Evolutionary conservation across 2,797 vertebrate species (phyloP).

Genomic region (Phoeniculus purpureus): DNA sequence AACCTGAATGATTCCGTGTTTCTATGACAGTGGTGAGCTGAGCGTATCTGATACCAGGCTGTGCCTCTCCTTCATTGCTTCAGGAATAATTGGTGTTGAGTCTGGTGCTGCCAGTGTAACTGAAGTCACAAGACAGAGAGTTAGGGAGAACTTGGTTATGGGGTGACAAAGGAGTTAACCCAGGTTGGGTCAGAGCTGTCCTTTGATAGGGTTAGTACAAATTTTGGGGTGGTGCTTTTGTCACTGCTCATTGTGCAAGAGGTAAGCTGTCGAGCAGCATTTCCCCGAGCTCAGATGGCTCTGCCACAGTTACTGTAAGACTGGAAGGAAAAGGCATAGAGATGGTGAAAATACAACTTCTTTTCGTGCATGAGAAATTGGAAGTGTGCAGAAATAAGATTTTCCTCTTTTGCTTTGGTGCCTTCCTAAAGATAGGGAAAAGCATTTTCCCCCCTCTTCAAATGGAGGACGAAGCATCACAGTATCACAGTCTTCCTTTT

Average conservation of each 20-base stretch:
- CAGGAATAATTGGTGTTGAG: background rate
- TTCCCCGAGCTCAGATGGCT: background rate
- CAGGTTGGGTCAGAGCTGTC: background rate
- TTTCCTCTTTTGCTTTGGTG: background rate
- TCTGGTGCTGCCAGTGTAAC: background rate
- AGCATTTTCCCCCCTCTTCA: fast-evolving
- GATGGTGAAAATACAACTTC: background rate
- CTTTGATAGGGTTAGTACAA: background rate
- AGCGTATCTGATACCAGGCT: background rate
- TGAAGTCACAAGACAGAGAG: background rate
- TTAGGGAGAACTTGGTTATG: background rate
- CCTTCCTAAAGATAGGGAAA: background rate
- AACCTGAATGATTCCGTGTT: no score
- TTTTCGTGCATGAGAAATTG: background rate
- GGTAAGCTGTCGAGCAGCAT: background rate
- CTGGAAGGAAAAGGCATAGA: background rate
- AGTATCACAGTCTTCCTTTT: background rate
- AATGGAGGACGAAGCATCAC: background rate
- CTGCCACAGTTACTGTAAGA: background rate
- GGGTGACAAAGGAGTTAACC: background rate
- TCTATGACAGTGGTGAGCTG: background rate
- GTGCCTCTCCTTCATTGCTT: background rate
- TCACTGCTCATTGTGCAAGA: background rate
- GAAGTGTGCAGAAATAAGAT: background rate
- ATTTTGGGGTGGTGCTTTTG: background rate